Percentiles rank a stretch among this genome's conserved stretches.
Evolutionary conservation across 1,140 invertebrate species (phyloP).

Genomic region (Andricus grossulariae): DNA sequence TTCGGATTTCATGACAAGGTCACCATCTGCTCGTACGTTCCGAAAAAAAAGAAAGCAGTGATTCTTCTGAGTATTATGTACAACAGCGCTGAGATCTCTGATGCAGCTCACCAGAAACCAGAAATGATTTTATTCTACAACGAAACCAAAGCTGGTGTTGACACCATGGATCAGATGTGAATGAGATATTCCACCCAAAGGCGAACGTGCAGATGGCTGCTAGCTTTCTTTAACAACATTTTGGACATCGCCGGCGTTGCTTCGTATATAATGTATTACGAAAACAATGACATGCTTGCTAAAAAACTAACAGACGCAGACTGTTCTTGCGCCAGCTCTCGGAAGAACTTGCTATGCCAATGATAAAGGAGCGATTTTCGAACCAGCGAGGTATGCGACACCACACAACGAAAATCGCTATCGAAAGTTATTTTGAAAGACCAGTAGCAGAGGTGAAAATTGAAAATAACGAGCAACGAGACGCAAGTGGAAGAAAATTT

Average conservation of each 20-base stretch:
- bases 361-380: neutral
- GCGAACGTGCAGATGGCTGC: constrained; percentile 49
- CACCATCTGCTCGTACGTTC: constrained; percentile 46
- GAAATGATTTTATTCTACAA: constrained; percentile 55
- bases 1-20: constrained; percentile 45
- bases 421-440: no score
- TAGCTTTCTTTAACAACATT: constrained; percentile 52
- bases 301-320: no score
- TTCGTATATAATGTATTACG: no score
- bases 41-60: constrained; percentile 46
- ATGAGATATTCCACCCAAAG: constrained; percentile 47
- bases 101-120: neutral
- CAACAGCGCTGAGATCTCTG: neutral
- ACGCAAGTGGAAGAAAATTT: no score
- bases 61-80: constrained; percentile 45
- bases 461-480: no score
- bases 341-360: no score
- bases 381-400: no score
- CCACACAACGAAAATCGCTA: no score
- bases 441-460: no score
- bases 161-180: constrained; percentile 64
- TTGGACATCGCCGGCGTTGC: constrained; percentile 39
- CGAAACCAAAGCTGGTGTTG: constrained; percentile 50
- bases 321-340: no score
- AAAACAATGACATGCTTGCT: no score